Base-by-base conservation (phyloP, 1,140 invertebrate genomes). In the Drosophila chauvacae region DNA sequence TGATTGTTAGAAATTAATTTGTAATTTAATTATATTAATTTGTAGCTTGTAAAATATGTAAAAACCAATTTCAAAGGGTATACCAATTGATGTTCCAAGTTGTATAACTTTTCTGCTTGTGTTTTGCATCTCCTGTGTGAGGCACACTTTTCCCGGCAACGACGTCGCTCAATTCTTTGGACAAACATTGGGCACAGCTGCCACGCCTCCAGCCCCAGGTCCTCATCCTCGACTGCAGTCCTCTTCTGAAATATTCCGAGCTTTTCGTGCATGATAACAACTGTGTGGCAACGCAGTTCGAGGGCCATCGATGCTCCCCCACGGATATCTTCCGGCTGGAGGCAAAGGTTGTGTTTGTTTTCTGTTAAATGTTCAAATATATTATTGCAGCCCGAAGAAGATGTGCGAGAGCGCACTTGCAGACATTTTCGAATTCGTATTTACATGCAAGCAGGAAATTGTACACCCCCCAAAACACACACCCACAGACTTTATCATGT, bases 321-420 rank as follows among this genome's bases (percentile, higher is more conserved):
- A 70, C 63, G 50, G 45, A 63, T 55, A 62, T 74, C 77, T 57
- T 18, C 45, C 23, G 53, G 69, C 66, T 30, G 35, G 30, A 61
- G 88, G 81, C 84, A 88, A 90, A 91, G 88, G 88, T 91, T 88
- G 84, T 91, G 82, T 91, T 91, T 91, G 88, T 80, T 91, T 80
- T 91, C 86, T 88, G 84, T 88, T 91, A 88, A 91, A 85, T 91
- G 84, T 85, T 91, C 84, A 86, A 88, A 85, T 87, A 91, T 91
- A 82, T 91, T 91, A 91, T 91, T 80, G 81, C 88, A 88, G 78
- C 72, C 61, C 45, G 16, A 18, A 18, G 28, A 30, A 69, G 66
- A 69, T 69, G 69, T 71, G 75, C 51, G 45, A 35, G 47, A 35
- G 30, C 51, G 55, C 68, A 66, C 72, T 91, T 87, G 73, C 73